Evolutionary conservation across 2,113 vertebrate genomes (phyloP).

Genomic region (Erpornis zantholeuca): DNA sequence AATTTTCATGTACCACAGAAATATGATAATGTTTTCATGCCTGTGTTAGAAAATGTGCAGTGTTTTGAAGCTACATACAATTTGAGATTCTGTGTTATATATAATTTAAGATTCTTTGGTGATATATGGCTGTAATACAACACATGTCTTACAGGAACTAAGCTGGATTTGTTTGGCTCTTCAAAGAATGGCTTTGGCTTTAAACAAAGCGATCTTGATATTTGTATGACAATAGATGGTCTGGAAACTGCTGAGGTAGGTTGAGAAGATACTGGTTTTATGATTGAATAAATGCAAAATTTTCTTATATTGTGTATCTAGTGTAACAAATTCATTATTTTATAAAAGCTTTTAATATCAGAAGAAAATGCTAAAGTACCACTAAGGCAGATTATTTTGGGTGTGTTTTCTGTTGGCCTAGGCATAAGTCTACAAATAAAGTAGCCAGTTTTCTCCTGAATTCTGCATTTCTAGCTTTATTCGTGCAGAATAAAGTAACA

Average conservation of each 20-base stretch:
- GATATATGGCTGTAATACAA: background rate
- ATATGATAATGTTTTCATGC: background rate
- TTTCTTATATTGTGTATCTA: background rate
- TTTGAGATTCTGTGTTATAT: background rate
- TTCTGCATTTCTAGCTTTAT: background rate
- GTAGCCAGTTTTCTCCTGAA: background rate
- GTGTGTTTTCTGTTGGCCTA: background rate
- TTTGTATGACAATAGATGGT: conserved; percentile 92
- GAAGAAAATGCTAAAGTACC: background rate
- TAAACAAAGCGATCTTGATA: conserved; percentile 92
- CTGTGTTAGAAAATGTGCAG: background rate
- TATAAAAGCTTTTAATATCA: background rate
- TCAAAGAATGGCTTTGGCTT: conserved; percentile 97
- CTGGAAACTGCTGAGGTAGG: conserved; percentile 84
- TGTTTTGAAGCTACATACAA: background rate
- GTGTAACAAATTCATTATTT: background rate
- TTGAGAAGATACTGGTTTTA: background rate
- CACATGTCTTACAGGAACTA: conserved; percentile 78
- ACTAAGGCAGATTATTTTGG: background rate
- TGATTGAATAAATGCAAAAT: background rate
- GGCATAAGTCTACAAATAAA: background rate
- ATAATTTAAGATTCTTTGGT: background rate
- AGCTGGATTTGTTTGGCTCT: conserved; percentile 89
- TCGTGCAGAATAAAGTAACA: background rate
- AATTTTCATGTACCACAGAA: background rate